phyloP scores from a whole-genome alignment of 2,888 invertebrate genomes.

The Machimus rusticus region DNA sequence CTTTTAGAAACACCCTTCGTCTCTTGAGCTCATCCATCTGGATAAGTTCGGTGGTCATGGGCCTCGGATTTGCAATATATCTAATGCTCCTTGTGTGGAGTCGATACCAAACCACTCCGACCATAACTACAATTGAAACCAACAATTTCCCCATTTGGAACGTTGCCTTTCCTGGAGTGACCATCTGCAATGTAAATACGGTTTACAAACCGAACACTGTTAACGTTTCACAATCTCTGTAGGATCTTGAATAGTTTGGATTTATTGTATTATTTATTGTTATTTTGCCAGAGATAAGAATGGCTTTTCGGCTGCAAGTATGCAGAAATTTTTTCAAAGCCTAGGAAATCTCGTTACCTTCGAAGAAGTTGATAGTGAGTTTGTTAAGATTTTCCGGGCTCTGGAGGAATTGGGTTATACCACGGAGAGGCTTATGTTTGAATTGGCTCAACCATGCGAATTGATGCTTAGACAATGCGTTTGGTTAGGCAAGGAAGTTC shows the following conservation, averaged over 20 bases:
- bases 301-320: not conserved
- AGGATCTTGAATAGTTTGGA: constrained; percentile 52
- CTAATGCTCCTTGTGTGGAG: constrained; percentile 53
- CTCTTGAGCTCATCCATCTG: constrained; percentile 47
- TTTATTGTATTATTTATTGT: not conserved
- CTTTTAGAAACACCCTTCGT: constrained; percentile 25
- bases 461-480: constrained; percentile 53
- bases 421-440: constrained; percentile 55
- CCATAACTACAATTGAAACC: constrained; percentile 64
- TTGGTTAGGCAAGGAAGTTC: constrained; percentile 54
- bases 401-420: constrained; percentile 51
- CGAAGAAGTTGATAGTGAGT: constrained; percentile 47
- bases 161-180: constrained; percentile 72
- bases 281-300: not conserved
- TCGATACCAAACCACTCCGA: constrained; percentile 53
- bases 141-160: constrained; percentile 73
- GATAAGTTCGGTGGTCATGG: constrained; percentile 49
- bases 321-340: constrained; percentile 7
- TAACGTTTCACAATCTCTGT: constrained; percentile 65
- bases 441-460: constrained; percentile 58
- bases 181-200: constrained; percentile 70
- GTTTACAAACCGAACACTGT: constrained; percentile 65
- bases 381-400: constrained; percentile 49
- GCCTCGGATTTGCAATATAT: constrained; percentile 50
- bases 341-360: constrained; percentile 15